These are phyloP conservation scores for Sarcophaga subvicina DNA, from an alignment of 2,888 invertebrate genomes.

Conservation along the genomic window DNA sequence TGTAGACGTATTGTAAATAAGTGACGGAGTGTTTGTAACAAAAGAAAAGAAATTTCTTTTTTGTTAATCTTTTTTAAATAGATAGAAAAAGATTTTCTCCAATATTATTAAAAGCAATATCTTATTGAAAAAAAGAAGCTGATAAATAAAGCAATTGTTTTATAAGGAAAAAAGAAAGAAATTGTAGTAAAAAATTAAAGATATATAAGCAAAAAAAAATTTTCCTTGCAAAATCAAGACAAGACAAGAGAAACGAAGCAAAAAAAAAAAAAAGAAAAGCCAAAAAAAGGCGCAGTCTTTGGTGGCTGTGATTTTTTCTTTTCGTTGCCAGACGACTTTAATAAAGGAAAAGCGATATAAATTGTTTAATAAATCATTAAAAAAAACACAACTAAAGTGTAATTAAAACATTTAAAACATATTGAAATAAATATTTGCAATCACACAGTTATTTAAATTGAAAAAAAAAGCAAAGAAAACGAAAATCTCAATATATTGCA, in stretches of 20 bases:
- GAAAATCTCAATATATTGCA: too few species aligned
- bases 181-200: background rate
- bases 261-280: slow-evolving; percentile 19
- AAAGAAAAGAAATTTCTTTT: background rate
- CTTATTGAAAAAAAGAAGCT: background rate
- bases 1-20: slow-evolving; percentile 30
- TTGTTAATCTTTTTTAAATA: background rate
- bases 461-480: background rate
- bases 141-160: background rate
- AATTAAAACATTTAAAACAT: background rate
- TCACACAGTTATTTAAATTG: background rate
- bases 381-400: background rate
- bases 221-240: background rate
- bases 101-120: background rate
- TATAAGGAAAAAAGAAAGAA: background rate
- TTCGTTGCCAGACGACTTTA: slow-evolving; percentile 30
- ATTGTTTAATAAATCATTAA: background rate
- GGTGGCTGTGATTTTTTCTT: slow-evolving; percentile 50
- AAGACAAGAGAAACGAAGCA: background rate
- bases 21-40: slow-evolving; percentile 20
- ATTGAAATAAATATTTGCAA: background rate
- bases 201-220: background rate
- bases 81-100: background rate
- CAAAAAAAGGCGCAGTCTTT: slow-evolving; percentile 68
- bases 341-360: background rate